Conservation (phyloP, 2,797 vertebrate genomes). For the Gymnopithys bicolor region DNA sequence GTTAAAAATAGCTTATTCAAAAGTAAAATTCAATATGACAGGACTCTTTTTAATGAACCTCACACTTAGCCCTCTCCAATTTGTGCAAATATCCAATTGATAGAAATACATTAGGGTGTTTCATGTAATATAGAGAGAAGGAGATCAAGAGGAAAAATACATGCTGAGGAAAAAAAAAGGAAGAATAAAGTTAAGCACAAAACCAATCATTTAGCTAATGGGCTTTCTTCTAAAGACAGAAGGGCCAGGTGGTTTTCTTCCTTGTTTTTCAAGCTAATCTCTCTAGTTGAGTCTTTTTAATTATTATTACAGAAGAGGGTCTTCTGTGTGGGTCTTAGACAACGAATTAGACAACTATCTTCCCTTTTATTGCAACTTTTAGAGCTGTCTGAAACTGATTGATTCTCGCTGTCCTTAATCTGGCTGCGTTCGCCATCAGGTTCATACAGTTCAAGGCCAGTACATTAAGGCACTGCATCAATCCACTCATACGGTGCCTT, state of each 20-base stretch:
- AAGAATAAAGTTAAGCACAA: not conserved
- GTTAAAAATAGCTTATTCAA: not conserved
- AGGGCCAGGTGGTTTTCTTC: constrained; percentile 16
- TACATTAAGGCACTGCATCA: constrained; percentile 53
- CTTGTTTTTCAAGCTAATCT: constrained; percentile 38
- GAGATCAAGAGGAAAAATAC: not conserved
- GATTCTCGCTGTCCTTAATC: constrained; percentile 45
- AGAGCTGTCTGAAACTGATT: constrained; percentile 42
- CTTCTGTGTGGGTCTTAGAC: not conserved
- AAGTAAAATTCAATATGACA: not conserved
- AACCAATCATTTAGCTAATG: constrained; percentile 60
- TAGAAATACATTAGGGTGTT: constrained; percentile 20
- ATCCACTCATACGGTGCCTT: not conserved
- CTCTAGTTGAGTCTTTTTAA: constrained; percentile 29
- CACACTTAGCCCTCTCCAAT: not conserved
- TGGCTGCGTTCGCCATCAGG: constrained; percentile 42
- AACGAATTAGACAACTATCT: constrained; percentile 29
- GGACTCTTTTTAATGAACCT: constrained; percentile 4
- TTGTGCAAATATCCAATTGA: not conserved
- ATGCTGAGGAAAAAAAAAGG: not conserved
- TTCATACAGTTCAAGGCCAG: constrained; percentile 38
- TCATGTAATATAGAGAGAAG: not conserved
- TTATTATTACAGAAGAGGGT: constrained; percentile 23
- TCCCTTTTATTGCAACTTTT: constrained; percentile 54
- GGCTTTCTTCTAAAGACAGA: constrained; percentile 41